These are phyloP conservation scores for Pithys albifrons DNA, from an alignment of 2,113 vertebrate genomes.

Conservation along the genomic window DNA sequence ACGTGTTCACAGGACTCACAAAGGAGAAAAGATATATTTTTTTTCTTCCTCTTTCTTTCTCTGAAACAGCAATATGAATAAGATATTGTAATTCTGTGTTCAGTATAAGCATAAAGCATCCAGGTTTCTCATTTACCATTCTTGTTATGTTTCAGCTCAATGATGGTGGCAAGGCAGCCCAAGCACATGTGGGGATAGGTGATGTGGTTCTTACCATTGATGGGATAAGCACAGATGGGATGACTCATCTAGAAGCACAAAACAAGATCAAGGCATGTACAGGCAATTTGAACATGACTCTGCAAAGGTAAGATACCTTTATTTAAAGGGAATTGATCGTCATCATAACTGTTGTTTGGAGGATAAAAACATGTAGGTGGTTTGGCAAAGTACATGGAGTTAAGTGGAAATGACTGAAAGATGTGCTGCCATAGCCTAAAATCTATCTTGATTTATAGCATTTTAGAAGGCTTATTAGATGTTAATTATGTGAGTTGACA, in stretches of 20 bases:
- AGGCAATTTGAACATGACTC: conserved; percentile 88
- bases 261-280: conserved; percentile 96
- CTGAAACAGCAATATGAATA: neutral
- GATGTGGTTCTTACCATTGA: conserved; percentile 93
- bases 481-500: neutral
- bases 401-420: neutral
- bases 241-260: conserved; percentile 98
- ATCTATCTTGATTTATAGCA: neutral
- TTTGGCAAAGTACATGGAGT: neutral
- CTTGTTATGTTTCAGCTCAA: conserved; percentile 80
- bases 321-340: neutral
- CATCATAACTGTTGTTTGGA: neutral
- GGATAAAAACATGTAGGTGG: neutral
- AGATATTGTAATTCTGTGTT: neutral
- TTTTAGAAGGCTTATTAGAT: neutral
- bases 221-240: conserved; percentile 88
- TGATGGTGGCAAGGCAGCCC: conserved; percentile 89
- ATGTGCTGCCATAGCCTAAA: neutral
- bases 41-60: neutral
- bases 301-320: conserved; percentile 87
- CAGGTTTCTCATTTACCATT: neutral
- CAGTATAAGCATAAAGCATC: neutral
- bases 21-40: accelerated
- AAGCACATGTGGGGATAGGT: conserved; percentile 85
- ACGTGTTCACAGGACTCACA: neutral